Percentiles rank a stretch among this genome's conserved stretches.
Evolutionary conservation across 2,888 invertebrate genomes (phyloP).

Genomic region (Pollenia griseotomentosa): DNA sequence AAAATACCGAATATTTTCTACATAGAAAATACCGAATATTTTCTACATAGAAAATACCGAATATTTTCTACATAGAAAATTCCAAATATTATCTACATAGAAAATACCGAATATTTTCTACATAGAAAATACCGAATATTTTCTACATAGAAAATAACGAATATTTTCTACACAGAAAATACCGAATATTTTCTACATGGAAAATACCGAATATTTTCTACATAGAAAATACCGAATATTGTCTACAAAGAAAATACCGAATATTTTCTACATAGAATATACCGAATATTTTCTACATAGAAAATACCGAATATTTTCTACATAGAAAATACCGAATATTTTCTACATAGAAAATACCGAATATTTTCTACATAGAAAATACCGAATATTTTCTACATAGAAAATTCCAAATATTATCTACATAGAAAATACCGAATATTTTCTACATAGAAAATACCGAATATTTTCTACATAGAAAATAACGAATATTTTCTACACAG

Average conservation of each 20-base stretch:
- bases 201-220: neutral
- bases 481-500: neutral
- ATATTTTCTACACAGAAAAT: constrained; percentile 19
- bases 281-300: neutral
- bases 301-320: constrained; percentile 11
- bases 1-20: constrained; percentile 15
- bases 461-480: constrained; percentile 30
- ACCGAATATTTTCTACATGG: neutral
- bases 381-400: constrained; percentile 1
- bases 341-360: neutral
- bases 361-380: constrained; percentile 32
- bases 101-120: neutral
- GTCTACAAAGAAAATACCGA: neutral
- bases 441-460: neutral
- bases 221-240: neutral
- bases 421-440: neutral
- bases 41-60: constrained; percentile 7
- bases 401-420: constrained; percentile 7
- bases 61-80: constrained; percentile 20
- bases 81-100: constrained; percentile 1
- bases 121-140: neutral
- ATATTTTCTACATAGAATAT: constrained; percentile 26
- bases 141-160: neutral
- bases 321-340: constrained; percentile 9
- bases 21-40: neutral